Conservation (phyloP, 1,140 invertebrate genomes). For the Maconellicoccus hirsutus region DNA sequence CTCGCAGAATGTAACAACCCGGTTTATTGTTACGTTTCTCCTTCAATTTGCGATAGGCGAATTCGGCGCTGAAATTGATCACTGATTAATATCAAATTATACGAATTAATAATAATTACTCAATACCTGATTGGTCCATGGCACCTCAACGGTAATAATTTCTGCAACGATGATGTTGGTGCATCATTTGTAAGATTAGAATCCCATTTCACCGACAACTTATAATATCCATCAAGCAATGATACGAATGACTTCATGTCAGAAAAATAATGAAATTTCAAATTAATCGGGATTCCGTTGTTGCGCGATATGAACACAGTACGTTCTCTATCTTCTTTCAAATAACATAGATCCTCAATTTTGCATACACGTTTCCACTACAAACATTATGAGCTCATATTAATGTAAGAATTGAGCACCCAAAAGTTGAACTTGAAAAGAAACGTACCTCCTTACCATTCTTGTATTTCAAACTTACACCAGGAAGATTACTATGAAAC, state of each 20-base stretch:
- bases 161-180: conserved; percentile 58
- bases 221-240: conserved; percentile 74
- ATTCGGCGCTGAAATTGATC: conserved; percentile 2
- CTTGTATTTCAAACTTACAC: conserved; percentile 47
- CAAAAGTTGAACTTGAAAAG: background rate
- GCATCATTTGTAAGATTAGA: conserved; percentile 75
- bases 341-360: conserved; percentile 68
- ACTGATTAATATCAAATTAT: background rate
- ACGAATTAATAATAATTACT: background rate
- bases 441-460: conserved; percentile 46
- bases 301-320: conserved; percentile 64
- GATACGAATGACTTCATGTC: conserved; percentile 68
- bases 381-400: background rate
- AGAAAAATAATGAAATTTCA: conserved; percentile 49
- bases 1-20: conserved; percentile 66
- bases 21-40: conserved; percentile 58
- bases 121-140: conserved; percentile 74
- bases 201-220: conserved; percentile 75
- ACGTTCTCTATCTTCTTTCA: conserved; percentile 50
- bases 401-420: background rate
- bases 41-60: conserved; percentile 38
- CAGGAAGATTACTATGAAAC: conserved; percentile 51
- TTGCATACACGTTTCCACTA: conserved; percentile 54
- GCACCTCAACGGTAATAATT: conserved; percentile 59
- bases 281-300: conserved; percentile 62